Base-by-base conservation (phyloP, 1,140 invertebrate genomes). In the Bradysia coprophila region DNA sequence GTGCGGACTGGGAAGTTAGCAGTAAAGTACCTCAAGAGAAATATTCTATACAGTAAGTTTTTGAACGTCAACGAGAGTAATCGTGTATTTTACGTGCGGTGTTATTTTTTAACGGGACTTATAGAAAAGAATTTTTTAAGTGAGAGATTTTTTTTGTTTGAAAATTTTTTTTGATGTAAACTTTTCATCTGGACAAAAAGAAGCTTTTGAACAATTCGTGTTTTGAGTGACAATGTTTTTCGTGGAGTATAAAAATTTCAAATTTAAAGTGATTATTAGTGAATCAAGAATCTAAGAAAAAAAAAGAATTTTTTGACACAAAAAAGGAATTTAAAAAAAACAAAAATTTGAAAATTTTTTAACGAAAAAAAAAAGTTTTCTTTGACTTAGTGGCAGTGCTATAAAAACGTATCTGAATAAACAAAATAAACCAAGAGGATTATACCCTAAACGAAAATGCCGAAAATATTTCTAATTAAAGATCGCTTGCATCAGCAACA, bases 391-490 rank as follows among this genome's bases (percentile, higher is more conserved):
- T 36, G 15, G 5, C 15, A 16, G 6, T 11, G 10, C 8, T 31
- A 31, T 8, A 9, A n/a, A 31, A 31, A 31, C n/a, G 28, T 8
- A 31, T 22, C 13, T 22, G 20, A 23, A 39, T 21, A 38, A 4
- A 18, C 13, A 6, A 39, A 21, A 21, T 45, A 62, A 65, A 52
- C 62, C 24, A 42, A 48, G 18, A 34, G 41, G 43, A 34, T 43
- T 51, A n/a, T n/a, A n/a, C n/a, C n/a, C n/a, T n/a, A n/a, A n/a
- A n/a, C n/a, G n/a, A 72, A 68, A 53, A 89, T 89, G 85, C 84
- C 84, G 65, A 88, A 89, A 68, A 87, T 89, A 59, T 89, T 87
- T 61, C 61, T 85, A 46, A 84, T 88, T 51, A 88, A 87, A 62
- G 84, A 87, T 57, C 72, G 84, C 52, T 67, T 88, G 68, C 81